Conservation (phyloP, 2,113 vertebrate genomes). For the Varanus komodoensis region DNA sequence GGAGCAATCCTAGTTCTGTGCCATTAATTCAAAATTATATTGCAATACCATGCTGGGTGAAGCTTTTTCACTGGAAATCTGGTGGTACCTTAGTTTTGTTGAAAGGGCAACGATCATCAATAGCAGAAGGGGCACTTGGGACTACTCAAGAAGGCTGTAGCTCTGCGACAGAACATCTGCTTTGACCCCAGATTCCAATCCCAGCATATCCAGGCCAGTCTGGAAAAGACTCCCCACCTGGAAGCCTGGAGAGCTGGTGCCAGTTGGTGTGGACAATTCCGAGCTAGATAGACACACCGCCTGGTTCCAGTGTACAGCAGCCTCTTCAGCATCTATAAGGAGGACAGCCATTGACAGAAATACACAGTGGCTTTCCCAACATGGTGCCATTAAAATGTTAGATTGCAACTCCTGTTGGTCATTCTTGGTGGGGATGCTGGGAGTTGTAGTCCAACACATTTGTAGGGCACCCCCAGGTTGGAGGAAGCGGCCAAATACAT, state of each 20-base stretch:
- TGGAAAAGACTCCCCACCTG: background rate
- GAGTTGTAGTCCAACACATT: too few species aligned
- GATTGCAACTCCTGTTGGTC: too few species aligned
- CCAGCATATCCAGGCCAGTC: background rate
- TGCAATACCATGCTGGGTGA: slow-evolving; percentile 41
- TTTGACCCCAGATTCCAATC: background rate
- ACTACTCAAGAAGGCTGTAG: background rate
- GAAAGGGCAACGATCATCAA: slow-evolving; percentile 26
- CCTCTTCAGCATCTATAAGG: background rate
- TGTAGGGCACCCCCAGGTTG: too few species aligned
- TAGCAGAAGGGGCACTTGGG: background rate
- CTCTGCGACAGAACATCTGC: background rate
- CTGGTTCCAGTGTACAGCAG: background rate
- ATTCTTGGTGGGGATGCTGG: too few species aligned
- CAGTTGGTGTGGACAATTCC: background rate
- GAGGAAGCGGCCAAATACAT: too few species aligned
- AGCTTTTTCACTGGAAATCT: slow-evolving; percentile 32
- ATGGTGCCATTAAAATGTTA: too few species aligned
- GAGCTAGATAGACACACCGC: background rate
- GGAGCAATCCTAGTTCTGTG: slow-evolving; percentile 42
- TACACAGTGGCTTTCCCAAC: background rate
- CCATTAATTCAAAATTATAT: slow-evolving; percentile 63
- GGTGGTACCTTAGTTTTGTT: slow-evolving; percentile 30
- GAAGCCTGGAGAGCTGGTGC: background rate
- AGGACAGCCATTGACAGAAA: background rate